Percentiles rank a stretch among this genome's conserved stretches.
phyloP scores from a whole-genome alignment of 2,888 invertebrate species.

The Paralinhomoeus sp. region DNA sequence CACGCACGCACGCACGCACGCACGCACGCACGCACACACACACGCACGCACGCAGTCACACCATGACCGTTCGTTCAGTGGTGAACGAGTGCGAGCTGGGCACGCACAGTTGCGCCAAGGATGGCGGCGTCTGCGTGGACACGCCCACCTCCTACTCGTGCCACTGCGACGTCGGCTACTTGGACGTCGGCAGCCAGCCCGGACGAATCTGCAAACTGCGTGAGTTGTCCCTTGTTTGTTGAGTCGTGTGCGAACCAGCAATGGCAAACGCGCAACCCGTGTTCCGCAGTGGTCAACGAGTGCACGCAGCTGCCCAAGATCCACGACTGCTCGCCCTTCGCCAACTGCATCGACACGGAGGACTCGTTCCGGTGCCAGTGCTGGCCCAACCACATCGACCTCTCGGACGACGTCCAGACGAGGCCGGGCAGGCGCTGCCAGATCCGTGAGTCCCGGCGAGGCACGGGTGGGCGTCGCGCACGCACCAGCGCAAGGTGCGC shows the following conservation, averaged over 20 bases:
- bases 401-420: slow-evolving; percentile 4
- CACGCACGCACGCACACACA: too few species aligned
- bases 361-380: slow-evolving; percentile 61
- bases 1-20: too few species aligned
- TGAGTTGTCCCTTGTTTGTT: too few species aligned
- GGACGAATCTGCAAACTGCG: slow-evolving; percentile 15
- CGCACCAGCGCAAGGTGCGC: too few species aligned
- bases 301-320: too few species aligned
- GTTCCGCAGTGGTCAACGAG: slow-evolving; percentile 69
- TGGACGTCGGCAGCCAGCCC: slow-evolving; percentile 18
- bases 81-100: slow-evolving; percentile 53
- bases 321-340: slow-evolving; percentile 41
- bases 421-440: slow-evolving; percentile 4
- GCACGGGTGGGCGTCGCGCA: too few species aligned
- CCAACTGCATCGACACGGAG: slow-evolving; percentile 63
- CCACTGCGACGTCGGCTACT: slow-evolving; percentile 18
- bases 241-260: too few species aligned
- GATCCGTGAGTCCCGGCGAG: background rate
- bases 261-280: too few species aligned
- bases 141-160: slow-evolving; percentile 18
- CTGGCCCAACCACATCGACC: slow-evolving; percentile 1
- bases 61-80: slow-evolving; percentile 36
- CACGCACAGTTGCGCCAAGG: slow-evolving; percentile 13
- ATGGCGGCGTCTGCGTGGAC: slow-evolving; percentile 19
- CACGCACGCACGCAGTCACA: too few species aligned